Base-by-base conservation (phyloP, 2,888 invertebrate genomes). In the Andrena camellia region DNA sequence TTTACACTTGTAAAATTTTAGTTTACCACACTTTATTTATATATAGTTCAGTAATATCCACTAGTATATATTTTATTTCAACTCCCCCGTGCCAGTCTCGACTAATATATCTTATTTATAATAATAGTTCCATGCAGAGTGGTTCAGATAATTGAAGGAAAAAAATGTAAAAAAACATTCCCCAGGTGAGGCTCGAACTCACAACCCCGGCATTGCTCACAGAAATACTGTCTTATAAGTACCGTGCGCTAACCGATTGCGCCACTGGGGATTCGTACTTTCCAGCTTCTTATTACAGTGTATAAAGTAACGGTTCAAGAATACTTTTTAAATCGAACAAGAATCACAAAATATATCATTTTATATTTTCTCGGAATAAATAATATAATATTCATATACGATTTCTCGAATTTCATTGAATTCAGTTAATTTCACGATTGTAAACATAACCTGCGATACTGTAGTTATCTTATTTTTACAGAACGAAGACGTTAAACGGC, bases 231-330 rank as follows among this genome's bases (percentile, higher is more conserved):
- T 96, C 97, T 96, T 98, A 98, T 98, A 98, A 99, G 98, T 98
- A 99, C 98, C 98, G 98, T 98, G 98, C 98, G 98, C 98, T 98
- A 98, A 98, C 98, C 98, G 97, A 98, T 98, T 99, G 98, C 98
- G 98, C 98, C 98, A 99, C 98, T 98, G 98, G 98, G 97, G 91
- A 86, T 42, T 84, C 79, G 60, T 72, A 71, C 17, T 29, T 23
- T 57, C 23, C 57, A 52, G 0, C 35, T 81, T 81, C 76, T 84
- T 86, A 85, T 78, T 77, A 29, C 8, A 10, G 1, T 67, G 67
- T 42, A 75, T 50, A 20, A 2, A n/a, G 0, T 0, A 10, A 17
- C 0, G 26, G 23, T 8, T 13, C 0, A 17, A 35, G 42, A 68
- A 68, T 57, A 35, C 0, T 20, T 1, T 2, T 60, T 1, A 54